Conservation (phyloP, 2,888 invertebrate species). For the Drosophila dives region DNA sequence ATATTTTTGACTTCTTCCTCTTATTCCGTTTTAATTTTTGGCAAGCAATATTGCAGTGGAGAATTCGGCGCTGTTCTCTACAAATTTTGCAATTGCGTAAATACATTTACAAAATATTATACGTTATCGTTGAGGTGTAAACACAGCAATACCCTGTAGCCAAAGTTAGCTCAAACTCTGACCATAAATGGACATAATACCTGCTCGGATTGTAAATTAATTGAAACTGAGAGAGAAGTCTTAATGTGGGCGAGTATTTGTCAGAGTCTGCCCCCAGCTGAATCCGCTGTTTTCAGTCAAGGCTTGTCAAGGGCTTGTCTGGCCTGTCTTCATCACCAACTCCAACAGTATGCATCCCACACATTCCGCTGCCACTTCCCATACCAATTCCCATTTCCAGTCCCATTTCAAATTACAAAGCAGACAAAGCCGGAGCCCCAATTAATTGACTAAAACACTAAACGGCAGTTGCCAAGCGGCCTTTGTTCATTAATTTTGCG, state of each 20-base stretch:
- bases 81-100: constrained; percentile 65
- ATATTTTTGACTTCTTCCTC: not conserved
- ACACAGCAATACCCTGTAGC: not conserved
- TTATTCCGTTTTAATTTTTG: constrained; percentile 36
- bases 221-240: constrained; percentile 25
- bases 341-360: constrained; percentile 12
- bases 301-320: constrained; percentile 39
- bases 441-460: constrained; percentile 50
- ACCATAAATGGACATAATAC: constrained; percentile 6
- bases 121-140: not conserved
- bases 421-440: constrained; percentile 15
- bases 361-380: constrained; percentile 1
- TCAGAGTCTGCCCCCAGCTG: constrained; percentile 21
- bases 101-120: constrained; percentile 39
- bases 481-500: constrained; percentile 26
- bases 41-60: constrained; percentile 53
- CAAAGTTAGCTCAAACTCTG: not conserved
- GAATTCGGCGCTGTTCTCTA: constrained; percentile 39
- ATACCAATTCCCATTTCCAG: not conserved
- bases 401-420: not conserved
- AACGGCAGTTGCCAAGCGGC: constrained; percentile 40
- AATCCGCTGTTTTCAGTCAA: constrained; percentile 32
- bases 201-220: constrained; percentile 46
- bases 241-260: constrained; percentile 42
- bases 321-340: not conserved